phyloP scores from a whole-genome alignment of 2,797 vertebrate genomes.

The Dicrostonyx torquatus region DNA sequence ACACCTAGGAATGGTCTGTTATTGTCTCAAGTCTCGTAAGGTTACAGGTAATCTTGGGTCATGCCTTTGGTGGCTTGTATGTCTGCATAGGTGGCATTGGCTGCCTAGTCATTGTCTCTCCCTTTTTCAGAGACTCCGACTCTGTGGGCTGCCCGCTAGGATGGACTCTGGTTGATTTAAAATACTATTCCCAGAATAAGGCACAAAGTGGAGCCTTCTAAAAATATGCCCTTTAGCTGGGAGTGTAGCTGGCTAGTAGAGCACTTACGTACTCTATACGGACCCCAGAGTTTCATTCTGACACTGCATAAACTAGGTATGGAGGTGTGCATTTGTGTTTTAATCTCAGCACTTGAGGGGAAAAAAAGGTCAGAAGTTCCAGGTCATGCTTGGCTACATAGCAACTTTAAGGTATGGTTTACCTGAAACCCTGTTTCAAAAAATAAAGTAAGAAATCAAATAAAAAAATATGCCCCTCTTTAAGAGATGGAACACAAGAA shows the following conservation, averaged over 20 bases:
- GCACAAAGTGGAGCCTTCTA: not conserved
- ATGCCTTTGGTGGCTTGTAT: not conserved
- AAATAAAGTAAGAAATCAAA: not conserved
- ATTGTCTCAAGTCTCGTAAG: not conserved
- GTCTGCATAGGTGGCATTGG: not conserved
- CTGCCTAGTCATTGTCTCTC: not conserved
- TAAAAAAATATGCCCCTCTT: slow-evolving; percentile 21
- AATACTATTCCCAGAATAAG: not conserved
- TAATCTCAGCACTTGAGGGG: not conserved
- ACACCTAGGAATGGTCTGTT: not conserved
- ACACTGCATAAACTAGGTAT: not conserved
- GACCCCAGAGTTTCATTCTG: not conserved
- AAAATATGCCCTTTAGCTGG: not conserved
- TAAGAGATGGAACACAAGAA: slow-evolving; percentile 6
- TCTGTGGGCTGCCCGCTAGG: not conserved
- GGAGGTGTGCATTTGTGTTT: not conserved
- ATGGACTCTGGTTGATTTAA: not conserved
- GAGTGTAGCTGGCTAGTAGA: not conserved
- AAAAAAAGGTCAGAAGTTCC: not conserved
- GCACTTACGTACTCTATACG: not conserved
- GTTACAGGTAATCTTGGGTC: not conserved
- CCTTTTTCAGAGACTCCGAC: not conserved
- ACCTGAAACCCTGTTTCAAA: not conserved
- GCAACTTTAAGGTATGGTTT: not conserved
- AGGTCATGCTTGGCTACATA: not conserved